phyloP scores from a whole-genome alignment of 2,888 invertebrate genomes.

The Bimastos eiseni region DNA sequence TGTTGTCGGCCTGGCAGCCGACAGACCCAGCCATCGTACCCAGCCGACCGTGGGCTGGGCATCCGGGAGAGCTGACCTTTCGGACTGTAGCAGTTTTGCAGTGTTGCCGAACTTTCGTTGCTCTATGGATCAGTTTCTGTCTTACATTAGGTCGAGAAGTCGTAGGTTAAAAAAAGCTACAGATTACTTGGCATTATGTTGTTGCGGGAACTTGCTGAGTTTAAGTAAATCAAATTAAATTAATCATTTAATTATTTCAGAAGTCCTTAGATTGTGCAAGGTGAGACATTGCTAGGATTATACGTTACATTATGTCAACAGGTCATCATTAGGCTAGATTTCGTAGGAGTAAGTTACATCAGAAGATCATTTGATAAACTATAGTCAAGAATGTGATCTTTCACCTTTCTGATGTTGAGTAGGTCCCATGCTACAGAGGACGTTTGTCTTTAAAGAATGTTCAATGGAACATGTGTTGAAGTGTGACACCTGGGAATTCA shows the following conservation, averaged over 20 bases:
- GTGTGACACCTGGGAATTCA: neutral
- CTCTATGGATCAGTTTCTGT: neutral
- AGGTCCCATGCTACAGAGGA: too few species aligned
- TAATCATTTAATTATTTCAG: neutral
- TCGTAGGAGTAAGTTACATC: too few species aligned
- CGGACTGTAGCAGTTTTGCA: neutral
- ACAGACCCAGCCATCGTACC: neutral
- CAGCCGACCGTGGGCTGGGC: neutral
- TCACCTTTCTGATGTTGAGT: too few species aligned
- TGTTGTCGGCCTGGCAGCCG: neutral
- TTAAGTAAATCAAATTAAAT: neutral
- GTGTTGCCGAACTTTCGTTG: too few species aligned
- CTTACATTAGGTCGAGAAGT: neutral
- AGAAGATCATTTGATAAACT: too few species aligned
- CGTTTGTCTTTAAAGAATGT: neutral
- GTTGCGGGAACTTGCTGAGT: neutral
- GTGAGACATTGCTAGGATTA: neutral
- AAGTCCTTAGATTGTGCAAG: neutral
- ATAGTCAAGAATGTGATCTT: too few species aligned
- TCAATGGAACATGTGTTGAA: neutral
- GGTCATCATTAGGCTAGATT: neutral
- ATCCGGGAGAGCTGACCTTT: neutral
- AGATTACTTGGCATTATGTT: neutral
- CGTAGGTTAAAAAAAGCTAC: neutral
- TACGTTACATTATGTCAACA: neutral